A percentile compares a stretch with the other conserved stretches of the same genome.
These are phyloP conservation scores for Moxostoma hubbsi DNA, from an alignment of 2,797 vertebrate species.

Conservation along the genomic window DNA sequence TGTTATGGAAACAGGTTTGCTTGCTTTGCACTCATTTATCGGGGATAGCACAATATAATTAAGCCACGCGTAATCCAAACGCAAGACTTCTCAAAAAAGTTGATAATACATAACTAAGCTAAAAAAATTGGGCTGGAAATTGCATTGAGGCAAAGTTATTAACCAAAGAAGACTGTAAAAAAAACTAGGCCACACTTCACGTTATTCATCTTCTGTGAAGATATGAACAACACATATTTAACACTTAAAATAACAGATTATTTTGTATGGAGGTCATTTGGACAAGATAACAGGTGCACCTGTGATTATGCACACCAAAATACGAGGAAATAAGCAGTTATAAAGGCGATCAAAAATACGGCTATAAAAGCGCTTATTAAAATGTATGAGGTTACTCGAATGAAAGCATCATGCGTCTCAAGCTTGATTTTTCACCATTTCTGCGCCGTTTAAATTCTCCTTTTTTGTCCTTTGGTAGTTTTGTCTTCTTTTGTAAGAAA, in stretches of 20 bases:
- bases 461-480: conserved; percentile 71
- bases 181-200: background rate
- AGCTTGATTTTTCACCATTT: conserved; percentile 66
- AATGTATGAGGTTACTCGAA: conserved; percentile 56
- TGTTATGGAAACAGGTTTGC: conserved; percentile 70
- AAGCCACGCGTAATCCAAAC: background rate
- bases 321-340: background rate
- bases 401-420: conserved; percentile 62
- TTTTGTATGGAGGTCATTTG: background rate
- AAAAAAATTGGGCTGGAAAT: background rate
- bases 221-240: background rate
- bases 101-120: background rate
- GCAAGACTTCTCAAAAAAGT: too few species aligned
- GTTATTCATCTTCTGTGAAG: background rate
- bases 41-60: conserved; percentile 26
- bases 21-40: conserved; percentile 16
- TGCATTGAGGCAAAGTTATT: background rate
- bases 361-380: conserved; percentile 5
- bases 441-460: conserved; percentile 74
- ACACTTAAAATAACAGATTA: background rate
- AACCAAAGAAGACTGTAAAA: background rate
- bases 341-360: too few species aligned
- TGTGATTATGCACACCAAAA: background rate
- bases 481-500: conserved; percentile 70
- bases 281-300: background rate